These are phyloP conservation scores for Triops longicaudatus DNA, from an alignment of 1,140 invertebrate genomes.

Conservation along the genomic window DNA sequence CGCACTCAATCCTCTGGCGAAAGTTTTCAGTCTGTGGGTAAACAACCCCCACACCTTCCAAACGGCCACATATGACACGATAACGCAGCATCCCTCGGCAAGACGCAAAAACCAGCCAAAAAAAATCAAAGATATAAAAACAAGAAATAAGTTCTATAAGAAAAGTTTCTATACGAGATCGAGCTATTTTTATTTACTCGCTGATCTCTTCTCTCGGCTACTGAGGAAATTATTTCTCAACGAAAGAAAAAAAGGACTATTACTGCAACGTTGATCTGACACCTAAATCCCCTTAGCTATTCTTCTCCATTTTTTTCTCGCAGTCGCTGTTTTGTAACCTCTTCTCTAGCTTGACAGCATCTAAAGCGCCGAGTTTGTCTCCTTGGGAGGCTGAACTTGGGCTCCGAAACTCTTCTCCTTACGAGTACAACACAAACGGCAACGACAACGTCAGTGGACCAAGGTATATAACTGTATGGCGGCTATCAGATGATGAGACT, in stretches of 20 bases:
- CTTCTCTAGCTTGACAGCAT: not conserved
- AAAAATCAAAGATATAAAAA: not conserved
- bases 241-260: not conserved
- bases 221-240: not conserved
- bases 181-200: not conserved
- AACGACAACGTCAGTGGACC: not conserved
- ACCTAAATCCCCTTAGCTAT: slow-evolving; percentile 6
- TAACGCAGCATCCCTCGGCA: not conserved
- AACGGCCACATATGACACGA: not conserved
- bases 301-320: not conserved
- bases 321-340: not conserved
- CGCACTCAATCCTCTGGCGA: not conserved
- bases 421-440: no score
- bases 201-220: not conserved
- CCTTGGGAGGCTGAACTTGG: not conserved
- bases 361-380: not conserved
- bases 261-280: not conserved
- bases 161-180: not conserved
- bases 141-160: no score
- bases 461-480: not conserved
- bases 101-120: not conserved
- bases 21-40: not conserved
- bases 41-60: not conserved
- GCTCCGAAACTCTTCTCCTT: not conserved
- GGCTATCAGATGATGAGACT: not conserved